Base-by-base conservation (phyloP, 2,888 invertebrate genomes). In the Macroteleia sp. region DNA sequence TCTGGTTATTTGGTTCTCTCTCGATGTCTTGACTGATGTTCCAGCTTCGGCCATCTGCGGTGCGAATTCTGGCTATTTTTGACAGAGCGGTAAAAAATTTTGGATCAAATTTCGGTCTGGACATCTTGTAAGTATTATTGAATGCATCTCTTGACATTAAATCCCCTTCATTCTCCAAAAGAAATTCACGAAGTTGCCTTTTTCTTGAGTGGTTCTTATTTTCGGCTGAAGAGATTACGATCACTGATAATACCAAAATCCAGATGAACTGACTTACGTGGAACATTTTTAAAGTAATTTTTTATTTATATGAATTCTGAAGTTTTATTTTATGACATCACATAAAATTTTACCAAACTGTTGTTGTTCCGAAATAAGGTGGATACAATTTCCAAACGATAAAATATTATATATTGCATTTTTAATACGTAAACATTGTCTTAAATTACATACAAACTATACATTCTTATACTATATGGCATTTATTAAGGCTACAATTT, bases 21-120 rank as follows among this genome's bases (percentile, higher is more conserved):
- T 57, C 34, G 1, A 20, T 1, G 17, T 36, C 16, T 0, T 50
- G 17, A 5, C 16, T 48, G 19, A 64, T 16, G 12, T 69, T 46
- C 46, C 59, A 44, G n/a, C 41, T 77, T 14, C 69, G 50, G 1
- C 74, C 48, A 41, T 76, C 61, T 1, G 77, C 77, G 0, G 82
- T 71, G n/a, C 77, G 80, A 41, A 88, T 46, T 14, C 83, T 85
- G 0, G 87, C 85, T 10, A 88, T 82, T 75, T 82, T 87, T 4
- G 86, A 82, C n/a, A 88, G 56, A 28, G 82, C 81, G 1, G 82
- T 78, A 8, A 84, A 80, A 70, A 83, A 79, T 2, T 80, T 71
- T 2, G 79, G 61, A 28, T 85, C 74, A 6, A 70, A 77, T 39
- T 80, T 81, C 8, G 36, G 32, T 20, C 41, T 46, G 14, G 36